phyloP scores from a whole-genome alignment of 92 coral and sea anemone genomes.

The Epizoanthus rinbou region DNA sequence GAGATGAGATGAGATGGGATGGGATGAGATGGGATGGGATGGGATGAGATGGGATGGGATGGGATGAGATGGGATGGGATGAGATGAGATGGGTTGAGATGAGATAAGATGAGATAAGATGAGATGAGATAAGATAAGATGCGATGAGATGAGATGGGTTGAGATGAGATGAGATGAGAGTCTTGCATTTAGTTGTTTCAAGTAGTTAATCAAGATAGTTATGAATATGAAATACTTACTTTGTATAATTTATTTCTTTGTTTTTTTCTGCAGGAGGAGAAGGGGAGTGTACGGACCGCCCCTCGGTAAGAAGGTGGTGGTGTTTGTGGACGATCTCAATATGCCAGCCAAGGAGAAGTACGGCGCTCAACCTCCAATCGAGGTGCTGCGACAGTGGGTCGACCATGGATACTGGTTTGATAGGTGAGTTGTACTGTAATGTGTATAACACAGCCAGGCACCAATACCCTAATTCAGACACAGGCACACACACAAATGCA shows the following conservation, averaged over 20 bases:
- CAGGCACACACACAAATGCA: not conserved
- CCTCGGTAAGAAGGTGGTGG: slow-evolving; percentile 90
- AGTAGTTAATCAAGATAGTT: not conserved
- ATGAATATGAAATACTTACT: not conserved
- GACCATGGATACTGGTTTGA: slow-evolving; percentile 99
- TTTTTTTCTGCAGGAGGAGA: slow-evolving; percentile 62
- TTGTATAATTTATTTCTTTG: no score
- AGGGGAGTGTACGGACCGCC: slow-evolving; percentile 96
- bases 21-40: no score
- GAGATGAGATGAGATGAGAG: no score
- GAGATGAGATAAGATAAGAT: no score
- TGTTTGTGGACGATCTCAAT: slow-evolving; percentile 97
- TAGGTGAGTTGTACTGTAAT: slow-evolving; percentile 55
- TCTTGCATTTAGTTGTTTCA: no score
- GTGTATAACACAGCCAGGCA: no score
- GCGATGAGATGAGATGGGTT: no score
- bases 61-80: no score
- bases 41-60: no score
- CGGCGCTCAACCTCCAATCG: slow-evolving; percentile 99
- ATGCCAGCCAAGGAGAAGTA: slow-evolving; percentile 99
- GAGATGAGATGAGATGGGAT: no score
- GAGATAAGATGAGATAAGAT: no score
- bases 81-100: no score
- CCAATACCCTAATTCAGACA: not conserved
- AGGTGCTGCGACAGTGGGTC: slow-evolving; percentile 94